Evolutionary conservation across 1,140 invertebrate species (phyloP).

Genomic region (Trinorchestia longiramus): DNA sequence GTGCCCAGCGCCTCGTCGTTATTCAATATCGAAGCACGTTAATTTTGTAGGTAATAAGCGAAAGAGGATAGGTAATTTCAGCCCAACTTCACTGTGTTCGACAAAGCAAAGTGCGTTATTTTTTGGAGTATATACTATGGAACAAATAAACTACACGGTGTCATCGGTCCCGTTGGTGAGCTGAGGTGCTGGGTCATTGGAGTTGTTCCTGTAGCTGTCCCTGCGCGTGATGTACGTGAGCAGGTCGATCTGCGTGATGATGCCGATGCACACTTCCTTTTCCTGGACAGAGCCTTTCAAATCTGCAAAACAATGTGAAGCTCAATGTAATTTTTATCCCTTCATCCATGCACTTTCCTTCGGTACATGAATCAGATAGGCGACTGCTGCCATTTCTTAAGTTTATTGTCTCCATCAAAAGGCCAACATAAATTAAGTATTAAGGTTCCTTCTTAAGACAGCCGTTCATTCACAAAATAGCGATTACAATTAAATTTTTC

Average conservation of each 20-base stretch:
- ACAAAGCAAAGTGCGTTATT: too few relatives aligned
- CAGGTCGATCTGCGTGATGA: conserved; percentile 78
- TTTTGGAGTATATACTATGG: not conserved
- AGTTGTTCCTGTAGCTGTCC: not conserved
- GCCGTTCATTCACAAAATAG: not conserved
- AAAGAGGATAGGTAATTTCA: too few relatives aligned
- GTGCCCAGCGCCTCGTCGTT: too few relatives aligned
- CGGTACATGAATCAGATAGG: not conserved
- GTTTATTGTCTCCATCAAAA: not conserved
- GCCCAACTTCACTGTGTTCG: too few relatives aligned
- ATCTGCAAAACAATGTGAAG: conserved; percentile 60
- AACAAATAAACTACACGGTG: not conserved
- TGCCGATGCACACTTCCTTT: conserved; percentile 76
- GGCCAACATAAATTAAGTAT: not conserved
- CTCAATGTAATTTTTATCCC: not conserved
- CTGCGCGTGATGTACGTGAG: conserved; percentile 75
- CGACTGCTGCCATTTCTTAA: not conserved
- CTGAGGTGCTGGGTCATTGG: not conserved
- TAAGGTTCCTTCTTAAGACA: not conserved
- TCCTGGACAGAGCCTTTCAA: conserved; percentile 67
- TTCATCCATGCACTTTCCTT: not conserved
- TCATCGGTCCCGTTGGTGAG: not conserved
- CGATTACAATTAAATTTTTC: not conserved
- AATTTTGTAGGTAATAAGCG: too few relatives aligned
- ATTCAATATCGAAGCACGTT: too few relatives aligned